Percentiles rank a stretch among this genome's conserved stretches.
These are phyloP conservation scores for Hippocampus abdominalis DNA, from an alignment of 2,113 vertebrate genomes.

Conservation along the genomic window DNA sequence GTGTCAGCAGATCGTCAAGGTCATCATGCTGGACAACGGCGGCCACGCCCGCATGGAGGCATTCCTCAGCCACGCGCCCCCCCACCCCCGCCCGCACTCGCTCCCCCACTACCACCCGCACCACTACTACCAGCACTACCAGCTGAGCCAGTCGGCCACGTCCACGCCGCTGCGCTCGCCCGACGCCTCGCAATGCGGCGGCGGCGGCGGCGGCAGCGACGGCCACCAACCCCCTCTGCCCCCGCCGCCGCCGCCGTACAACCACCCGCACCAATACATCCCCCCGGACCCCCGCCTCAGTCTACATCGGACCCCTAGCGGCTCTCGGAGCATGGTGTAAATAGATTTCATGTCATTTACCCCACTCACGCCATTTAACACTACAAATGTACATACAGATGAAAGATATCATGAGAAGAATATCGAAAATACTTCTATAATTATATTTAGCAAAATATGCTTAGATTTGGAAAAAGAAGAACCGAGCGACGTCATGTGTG, in stretches of 20 bases:
- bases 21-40: conserved; percentile 94
- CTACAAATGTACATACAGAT: conserved; percentile 69
- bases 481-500: conserved; percentile 43
- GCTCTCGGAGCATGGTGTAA: conserved; percentile 91
- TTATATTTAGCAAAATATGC: conserved; percentile 74
- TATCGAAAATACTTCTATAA: conserved; percentile 65
- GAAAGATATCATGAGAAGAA: conserved; percentile 56
- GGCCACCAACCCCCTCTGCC: conserved; percentile 88
- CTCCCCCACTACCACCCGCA: conserved; percentile 39
- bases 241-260: conserved; percentile 91
- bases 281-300: conserved; percentile 86
- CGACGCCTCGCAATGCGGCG: conserved; percentile 55
- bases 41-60: conserved; percentile 86
- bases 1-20: conserved; percentile 98
- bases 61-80: conserved; percentile 87
- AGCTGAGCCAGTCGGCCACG: conserved; percentile 79
- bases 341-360: conserved; percentile 26
- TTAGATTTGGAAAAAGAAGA: conserved; percentile 71
- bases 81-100: conserved; percentile 62
- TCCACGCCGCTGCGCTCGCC: conserved; percentile 78
- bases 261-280: conserved; percentile 92
- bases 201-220: conserved; percentile 64
- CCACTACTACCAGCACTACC: conserved; percentile 79
- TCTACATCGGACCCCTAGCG: conserved; percentile 87
- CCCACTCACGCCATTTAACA: conserved; percentile 37